Evolutionary conservation across 2,113 vertebrate genomes (phyloP).

Genomic region (Grus americana): DNA sequence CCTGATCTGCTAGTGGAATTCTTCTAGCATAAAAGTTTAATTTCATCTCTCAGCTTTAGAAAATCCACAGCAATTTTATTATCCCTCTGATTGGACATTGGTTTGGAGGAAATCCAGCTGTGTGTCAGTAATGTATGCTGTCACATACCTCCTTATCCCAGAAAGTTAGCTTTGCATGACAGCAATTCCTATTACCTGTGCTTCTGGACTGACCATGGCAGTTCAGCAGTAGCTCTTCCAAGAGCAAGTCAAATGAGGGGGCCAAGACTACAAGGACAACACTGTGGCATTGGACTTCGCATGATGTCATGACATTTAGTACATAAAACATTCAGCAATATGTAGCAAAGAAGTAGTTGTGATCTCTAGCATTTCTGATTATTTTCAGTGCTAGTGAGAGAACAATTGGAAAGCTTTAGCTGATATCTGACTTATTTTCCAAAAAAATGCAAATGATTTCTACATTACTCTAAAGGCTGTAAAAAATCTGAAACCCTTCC

Average conservation of each 20-base stretch:
- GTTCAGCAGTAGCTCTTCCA: background rate
- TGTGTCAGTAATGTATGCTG: background rate
- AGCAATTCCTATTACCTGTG: background rate
- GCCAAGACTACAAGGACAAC: background rate
- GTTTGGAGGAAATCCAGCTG: background rate
- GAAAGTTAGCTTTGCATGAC: background rate
- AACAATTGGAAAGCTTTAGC: background rate
- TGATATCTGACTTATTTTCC: background rate
- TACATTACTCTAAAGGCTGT: background rate
- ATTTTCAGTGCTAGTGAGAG: background rate
- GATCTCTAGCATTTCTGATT: background rate
- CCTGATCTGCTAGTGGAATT: background rate
- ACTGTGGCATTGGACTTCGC: background rate
- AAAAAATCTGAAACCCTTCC: background rate
- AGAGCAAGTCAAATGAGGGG: background rate
- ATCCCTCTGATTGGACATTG: background rate
- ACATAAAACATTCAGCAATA: background rate
- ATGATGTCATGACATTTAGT: background rate
- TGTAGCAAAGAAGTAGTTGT: background rate
- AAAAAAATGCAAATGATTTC: background rate
- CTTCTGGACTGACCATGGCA: background rate
- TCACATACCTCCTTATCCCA: background rate
- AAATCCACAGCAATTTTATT: background rate
- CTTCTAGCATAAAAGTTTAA: background rate
- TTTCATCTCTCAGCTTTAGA: background rate